Conservation (phyloP, 2,888 invertebrate genomes). For the Pandemis corylana region DNA sequence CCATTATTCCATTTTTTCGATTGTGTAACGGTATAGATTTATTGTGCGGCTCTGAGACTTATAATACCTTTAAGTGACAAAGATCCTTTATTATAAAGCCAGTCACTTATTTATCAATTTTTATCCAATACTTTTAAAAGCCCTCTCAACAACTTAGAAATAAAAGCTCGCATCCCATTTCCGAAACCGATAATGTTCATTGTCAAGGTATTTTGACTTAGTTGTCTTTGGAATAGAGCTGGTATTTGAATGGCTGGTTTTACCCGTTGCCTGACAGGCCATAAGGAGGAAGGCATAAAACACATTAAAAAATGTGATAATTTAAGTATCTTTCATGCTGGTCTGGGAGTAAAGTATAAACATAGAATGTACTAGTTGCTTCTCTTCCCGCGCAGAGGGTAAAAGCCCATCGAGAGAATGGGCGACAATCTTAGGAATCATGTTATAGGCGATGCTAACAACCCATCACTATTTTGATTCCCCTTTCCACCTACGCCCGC, state of each 20-base stretch:
- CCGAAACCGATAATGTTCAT: constrained; percentile 35
- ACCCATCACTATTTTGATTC: too few relatives aligned
- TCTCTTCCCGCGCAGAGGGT: too few relatives aligned
- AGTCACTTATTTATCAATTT: constrained; percentile 45
- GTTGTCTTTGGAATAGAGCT: background rate
- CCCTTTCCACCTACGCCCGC: too few relatives aligned
- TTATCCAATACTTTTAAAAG: constrained; percentile 35
- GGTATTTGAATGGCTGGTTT: background rate
- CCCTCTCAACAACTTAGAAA: constrained; percentile 34
- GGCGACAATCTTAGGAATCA: too few relatives aligned
- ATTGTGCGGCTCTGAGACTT: background rate
- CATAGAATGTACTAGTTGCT: too few relatives aligned
- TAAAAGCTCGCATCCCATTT: constrained; percentile 44
- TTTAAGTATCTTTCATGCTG: too few relatives aligned
- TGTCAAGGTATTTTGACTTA: background rate
- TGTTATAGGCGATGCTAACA: too few relatives aligned
- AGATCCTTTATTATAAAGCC: constrained; percentile 34
- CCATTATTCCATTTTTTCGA: too few relatives aligned
- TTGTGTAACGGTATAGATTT: too few relatives aligned
- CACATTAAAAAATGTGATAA: constrained; percentile 18
- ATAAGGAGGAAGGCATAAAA: constrained; percentile 33
- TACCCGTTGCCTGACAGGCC: constrained; percentile 17
- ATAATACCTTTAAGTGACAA: constrained; percentile 17
- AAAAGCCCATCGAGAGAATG: too few relatives aligned
- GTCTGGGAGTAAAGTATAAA: too few relatives aligned